A percentile compares a stretch with the other conserved stretches of the same genome.
phyloP scores from a whole-genome alignment of 2,113 vertebrate species.

The Phylloscopus trochiloides region DNA sequence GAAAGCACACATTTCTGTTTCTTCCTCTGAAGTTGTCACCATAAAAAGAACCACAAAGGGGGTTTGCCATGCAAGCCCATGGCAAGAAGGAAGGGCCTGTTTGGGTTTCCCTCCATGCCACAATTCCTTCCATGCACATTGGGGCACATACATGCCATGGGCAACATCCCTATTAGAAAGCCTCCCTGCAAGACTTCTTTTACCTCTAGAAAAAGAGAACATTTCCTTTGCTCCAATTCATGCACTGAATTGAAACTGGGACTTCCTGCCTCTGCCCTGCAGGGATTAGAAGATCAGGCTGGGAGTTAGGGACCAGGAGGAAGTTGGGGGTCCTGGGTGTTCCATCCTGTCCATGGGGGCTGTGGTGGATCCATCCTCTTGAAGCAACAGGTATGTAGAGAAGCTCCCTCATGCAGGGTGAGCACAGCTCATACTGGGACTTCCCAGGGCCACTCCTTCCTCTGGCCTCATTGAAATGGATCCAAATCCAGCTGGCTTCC shows the following conservation, averaged over 20 bases:
- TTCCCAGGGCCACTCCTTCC: neutral
- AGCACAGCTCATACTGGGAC: neutral
- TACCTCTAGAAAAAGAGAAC: neutral
- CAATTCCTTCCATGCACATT: neutral
- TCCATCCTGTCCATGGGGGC: neutral
- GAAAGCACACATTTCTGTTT: neutral
- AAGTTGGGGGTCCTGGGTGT: rapidly evolving
- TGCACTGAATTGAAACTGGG: neutral
- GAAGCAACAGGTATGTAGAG: rapidly evolving
- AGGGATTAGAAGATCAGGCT: neutral
- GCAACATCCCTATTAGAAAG: neutral
- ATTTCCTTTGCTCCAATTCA: neutral
- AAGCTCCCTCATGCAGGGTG: rapidly evolving
- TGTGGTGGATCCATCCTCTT: neutral
- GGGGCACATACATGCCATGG: neutral
- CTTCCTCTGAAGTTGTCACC: neutral
- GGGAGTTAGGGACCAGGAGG: neutral
- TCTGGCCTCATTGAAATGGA: rapidly evolving
- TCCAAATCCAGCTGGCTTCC: neutral
- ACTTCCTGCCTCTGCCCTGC: neutral
- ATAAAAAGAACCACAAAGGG: neutral
- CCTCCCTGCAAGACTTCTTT: neutral
- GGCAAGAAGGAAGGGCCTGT: neutral
- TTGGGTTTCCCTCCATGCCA: neutral
- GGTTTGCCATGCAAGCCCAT: neutral